Base-by-base conservation (phyloP, 2,888 invertebrate genomes). In the Epinotia bilunana region DNA sequence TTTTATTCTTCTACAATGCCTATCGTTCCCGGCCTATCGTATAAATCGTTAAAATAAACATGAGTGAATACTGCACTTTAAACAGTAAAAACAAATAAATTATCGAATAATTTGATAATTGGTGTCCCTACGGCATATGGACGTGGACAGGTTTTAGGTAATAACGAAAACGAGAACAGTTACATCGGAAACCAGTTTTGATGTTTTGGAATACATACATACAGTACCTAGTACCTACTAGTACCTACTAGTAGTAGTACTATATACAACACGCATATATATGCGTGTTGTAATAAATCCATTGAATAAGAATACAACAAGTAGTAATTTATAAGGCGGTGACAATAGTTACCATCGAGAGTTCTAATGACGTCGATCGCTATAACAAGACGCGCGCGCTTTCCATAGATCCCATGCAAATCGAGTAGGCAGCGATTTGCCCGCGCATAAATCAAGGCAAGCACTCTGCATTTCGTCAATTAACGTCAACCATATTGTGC, bases 331-430 rank as follows among this genome's bases (percentile, higher is more conserved):
- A 80, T 76, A 68, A 80, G 82, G 87, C 89, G 89, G 88, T 90
- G 89, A 88, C 88, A 86, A 87, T 88, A 86, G 83, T 82, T 81
- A 77, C 82, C 80, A 77, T 78, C 81, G 78, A 80, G 83, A 83
- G 86, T 83, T 85, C 84, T 80, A 79, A 82, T 82, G 83, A 81
- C 79, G 58, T 69, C 43, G 84, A 84, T 83, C 84, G 83, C 85
- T 83, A 85, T 89, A 90, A 90, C 89, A 88, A 91, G 88, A 80
- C 83, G 84, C 87, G 87, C 87, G 88, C 86, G 88, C 86, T 88
- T 88, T 89, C 90, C 89, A 90, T 87, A 90, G 88, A 90, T 90
- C 85, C 86, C 86, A 91, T 91, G 90, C 89, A 90, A 92, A 91
- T 91, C 86, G 87, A 87, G 87, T 86, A 86, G 86, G 87, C 85